Conservation (phyloP, 2,888 invertebrate species). For the Cheiracanthium punctorium region DNA sequence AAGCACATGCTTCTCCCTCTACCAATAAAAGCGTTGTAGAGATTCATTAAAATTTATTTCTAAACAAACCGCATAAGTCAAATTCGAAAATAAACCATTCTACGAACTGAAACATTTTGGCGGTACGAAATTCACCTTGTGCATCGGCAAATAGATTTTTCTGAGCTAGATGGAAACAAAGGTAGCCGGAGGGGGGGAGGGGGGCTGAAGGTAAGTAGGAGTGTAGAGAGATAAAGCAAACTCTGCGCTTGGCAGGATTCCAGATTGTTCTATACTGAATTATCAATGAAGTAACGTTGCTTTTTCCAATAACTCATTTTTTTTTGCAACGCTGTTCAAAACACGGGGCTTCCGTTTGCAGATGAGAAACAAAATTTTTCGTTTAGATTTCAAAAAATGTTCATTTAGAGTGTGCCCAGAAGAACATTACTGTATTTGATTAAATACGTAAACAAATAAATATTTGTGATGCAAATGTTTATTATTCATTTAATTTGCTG, state of each 20-base stretch:
- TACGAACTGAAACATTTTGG: constrained; percentile 5
- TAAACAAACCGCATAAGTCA: no score
- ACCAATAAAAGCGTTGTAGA: no score
- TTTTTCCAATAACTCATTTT: constrained; percentile 65
- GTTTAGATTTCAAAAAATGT: not conserved
- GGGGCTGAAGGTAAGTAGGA: not conserved
- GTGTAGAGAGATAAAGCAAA: constrained; percentile 17
- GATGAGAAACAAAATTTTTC: not conserved
- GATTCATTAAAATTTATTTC: no score
- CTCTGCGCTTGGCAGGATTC: constrained; percentile 50
- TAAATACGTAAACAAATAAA: not conserved
- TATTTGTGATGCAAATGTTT: not conserved
- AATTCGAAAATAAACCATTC: not conserved
- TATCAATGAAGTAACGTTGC: constrained; percentile 56
- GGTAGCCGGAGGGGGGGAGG: not conserved
- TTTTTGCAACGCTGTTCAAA: constrained; percentile 26
- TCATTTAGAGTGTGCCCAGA: not conserved
- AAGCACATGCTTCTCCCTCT: no score
- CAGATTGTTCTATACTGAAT: constrained; percentile 56
- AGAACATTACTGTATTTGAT: not conserved
- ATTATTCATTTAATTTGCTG: not conserved
- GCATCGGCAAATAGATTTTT: constrained; percentile 56
- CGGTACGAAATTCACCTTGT: constrained; percentile 12
- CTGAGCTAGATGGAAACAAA: constrained; percentile 32
- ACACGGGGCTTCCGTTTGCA: constrained; percentile 12